Conservation (phyloP, 2,888 invertebrate genomes). For the Ametastegia equiseti region DNA sequence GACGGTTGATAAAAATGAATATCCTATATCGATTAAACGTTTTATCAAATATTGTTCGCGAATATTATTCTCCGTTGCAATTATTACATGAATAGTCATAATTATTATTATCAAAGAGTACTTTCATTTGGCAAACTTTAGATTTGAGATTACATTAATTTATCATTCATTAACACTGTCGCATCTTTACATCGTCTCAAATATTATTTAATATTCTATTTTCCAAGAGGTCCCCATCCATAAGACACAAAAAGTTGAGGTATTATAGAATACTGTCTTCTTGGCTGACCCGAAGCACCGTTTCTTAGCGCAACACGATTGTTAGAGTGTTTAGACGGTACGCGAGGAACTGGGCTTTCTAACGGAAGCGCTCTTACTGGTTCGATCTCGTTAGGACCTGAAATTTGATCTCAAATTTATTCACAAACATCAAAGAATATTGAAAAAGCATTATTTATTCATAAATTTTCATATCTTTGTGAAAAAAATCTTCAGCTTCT, state of each 20-base stretch:
- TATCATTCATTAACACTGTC: not conserved
- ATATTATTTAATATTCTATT: conserved; percentile 60
- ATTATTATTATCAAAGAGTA: conserved; percentile 22
- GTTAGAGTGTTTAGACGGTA: conserved; percentile 55
- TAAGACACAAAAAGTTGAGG: conserved; percentile 78
- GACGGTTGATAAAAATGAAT: not conserved
- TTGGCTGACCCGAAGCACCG: conserved; percentile 59
- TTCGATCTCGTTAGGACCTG: conserved; percentile 11
- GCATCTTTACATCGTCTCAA: not conserved
- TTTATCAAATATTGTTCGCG: not conserved
- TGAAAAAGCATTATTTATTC: not conserved
- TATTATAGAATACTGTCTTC: conserved; percentile 74
- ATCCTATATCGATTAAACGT: not conserved
- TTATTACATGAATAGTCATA: not conserved
- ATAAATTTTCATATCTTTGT: not conserved
- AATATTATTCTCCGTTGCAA: not conserved
- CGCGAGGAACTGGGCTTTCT: conserved; percentile 13
- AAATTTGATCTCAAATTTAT: not conserved
- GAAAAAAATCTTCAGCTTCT: not conserved
- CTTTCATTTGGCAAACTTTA: conserved; percentile 36
- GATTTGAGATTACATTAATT: conserved; percentile 36
- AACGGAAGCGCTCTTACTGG: conserved; percentile 32
- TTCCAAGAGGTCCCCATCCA: conserved; percentile 78
- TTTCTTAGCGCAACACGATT: conserved; percentile 64
- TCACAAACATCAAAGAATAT: not conserved